A percentile compares a stretch with the other conserved stretches of the same genome.
Conservation (phyloP, 2,888 invertebrate species). For the Griposia aprilina region DNA sequence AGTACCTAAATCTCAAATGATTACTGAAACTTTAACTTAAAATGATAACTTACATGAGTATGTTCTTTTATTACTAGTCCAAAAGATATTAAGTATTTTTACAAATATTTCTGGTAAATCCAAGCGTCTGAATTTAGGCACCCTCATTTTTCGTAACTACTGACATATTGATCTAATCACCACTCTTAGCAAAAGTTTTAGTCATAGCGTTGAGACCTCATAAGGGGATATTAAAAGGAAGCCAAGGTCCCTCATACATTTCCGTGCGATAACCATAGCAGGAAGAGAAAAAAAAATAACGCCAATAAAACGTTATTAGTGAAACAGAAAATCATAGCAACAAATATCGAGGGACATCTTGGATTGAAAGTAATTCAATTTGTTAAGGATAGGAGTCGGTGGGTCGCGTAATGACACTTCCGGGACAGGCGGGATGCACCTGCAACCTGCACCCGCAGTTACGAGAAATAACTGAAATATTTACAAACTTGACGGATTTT, state of each 20-base stretch:
- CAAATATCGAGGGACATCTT: conserved; percentile 49
- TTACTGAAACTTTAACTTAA: no score
- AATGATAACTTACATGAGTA: no score
- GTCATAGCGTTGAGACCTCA: not conserved
- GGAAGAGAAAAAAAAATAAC: no score
- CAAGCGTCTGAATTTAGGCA: no score
- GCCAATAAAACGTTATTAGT: conserved; percentile 19
- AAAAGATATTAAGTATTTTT: no score
- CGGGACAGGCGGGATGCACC: conserved; percentile 63
- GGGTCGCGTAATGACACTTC: conserved; percentile 69
- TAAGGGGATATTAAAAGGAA: not conserved
- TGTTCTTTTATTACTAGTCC: no score
- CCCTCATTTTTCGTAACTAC: no score
- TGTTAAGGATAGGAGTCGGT: conserved; percentile 63
- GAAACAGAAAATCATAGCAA: conserved; percentile 54
- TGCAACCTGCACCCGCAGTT: conserved; percentile 42
- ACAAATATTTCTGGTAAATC: no score
- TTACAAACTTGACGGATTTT: conserved; percentile 16
- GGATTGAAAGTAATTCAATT: conserved; percentile 65
- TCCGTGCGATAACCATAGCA: not conserved
- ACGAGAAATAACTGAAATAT: conserved; percentile 43
- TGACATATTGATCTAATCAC: no score
- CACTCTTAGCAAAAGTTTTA: not conserved
- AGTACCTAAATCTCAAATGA: no score
- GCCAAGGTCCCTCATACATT: not conserved